Percentiles rank a stretch among this genome's conserved stretches.
These are phyloP conservation scores for Epizoanthus scotinus DNA, from an alignment of 92 coral and sea anemone species.

Conservation along the genomic window DNA sequence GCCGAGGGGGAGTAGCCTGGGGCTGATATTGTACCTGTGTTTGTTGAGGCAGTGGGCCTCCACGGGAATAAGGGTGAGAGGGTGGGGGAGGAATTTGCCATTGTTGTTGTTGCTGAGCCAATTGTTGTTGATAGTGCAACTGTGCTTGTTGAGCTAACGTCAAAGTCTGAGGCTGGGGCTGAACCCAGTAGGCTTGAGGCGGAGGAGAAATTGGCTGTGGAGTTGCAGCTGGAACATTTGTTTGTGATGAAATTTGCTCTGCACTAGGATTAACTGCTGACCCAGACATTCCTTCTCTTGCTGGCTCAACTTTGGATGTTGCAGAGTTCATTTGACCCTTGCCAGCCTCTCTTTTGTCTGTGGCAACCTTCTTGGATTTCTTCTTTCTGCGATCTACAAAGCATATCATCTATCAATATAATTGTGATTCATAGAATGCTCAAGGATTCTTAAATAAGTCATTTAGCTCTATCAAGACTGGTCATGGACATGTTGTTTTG, in stretches of 20 bases:
- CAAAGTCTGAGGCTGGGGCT: conserved; percentile 43
- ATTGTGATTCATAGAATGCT: too few relatives aligned
- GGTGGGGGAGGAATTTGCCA: conserved; percentile 67
- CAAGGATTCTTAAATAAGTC: too few relatives aligned
- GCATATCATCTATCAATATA: neutral
- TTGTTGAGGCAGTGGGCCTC: conserved; percentile 20
- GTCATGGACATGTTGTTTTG: too few relatives aligned
- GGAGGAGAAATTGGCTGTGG: conserved; percentile 55
- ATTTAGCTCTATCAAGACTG: too few relatives aligned
- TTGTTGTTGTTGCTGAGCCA: conserved; percentile 15
- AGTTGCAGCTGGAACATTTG: conserved; percentile 44
- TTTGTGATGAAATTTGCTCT: conserved; percentile 60
- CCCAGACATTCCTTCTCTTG: conserved; percentile 57
- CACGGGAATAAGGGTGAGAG: conserved; percentile 29
- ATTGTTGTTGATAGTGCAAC: conserved; percentile 28
- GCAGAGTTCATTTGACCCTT: conserved; percentile 47
- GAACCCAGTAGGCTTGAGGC: conserved; percentile 55
- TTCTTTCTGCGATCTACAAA: conserved; percentile 66
- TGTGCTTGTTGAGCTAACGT: conserved; percentile 42
- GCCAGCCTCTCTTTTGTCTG: conserved; percentile 64
- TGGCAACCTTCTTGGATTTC: conserved; percentile 54
- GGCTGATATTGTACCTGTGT: conserved; percentile 18
- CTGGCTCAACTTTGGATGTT: conserved; percentile 57
- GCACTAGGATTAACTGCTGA: conserved; percentile 83
- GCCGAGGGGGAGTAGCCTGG: conserved; percentile 49